phyloP scores from a whole-genome alignment of 2,797 vertebrate species.

The Siniperca undulata region DNA sequence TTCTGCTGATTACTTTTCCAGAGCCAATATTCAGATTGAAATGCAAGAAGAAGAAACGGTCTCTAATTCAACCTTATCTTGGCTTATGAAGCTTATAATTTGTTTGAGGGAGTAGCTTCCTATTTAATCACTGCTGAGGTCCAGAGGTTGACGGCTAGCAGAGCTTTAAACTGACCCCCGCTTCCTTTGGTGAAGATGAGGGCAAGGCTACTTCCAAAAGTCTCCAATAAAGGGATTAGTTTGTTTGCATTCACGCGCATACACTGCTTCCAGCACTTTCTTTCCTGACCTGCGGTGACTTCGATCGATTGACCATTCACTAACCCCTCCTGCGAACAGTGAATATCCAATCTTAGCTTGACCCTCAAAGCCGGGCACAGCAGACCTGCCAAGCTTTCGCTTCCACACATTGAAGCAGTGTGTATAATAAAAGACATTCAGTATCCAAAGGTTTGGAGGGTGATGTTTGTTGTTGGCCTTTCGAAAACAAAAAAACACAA shows the following conservation, averaged over 20 bases:
- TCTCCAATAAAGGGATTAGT: slow-evolving; percentile 24
- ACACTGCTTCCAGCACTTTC: slow-evolving; percentile 26
- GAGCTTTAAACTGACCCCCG: slow-evolving; percentile 36
- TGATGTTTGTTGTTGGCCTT: not conserved
- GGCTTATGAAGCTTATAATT: slow-evolving; percentile 61
- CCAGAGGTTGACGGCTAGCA: slow-evolving; percentile 44
- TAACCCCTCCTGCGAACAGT: not conserved
- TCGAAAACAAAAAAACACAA: not conserved
- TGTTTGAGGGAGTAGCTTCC: slow-evolving; percentile 39
- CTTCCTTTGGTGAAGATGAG: slow-evolving; percentile 29
- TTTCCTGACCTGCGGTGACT: slow-evolving; percentile 27
- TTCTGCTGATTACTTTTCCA: slow-evolving; percentile 48
- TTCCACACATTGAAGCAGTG: not conserved
- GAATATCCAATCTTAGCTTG: not conserved
- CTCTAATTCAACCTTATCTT: slow-evolving; percentile 50
- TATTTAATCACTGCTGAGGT: slow-evolving; percentile 47
- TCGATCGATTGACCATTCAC: not conserved
- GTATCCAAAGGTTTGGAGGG: not conserved
- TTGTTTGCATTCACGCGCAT: slow-evolving; percentile 28
- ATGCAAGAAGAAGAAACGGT: slow-evolving; percentile 24
- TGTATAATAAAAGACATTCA: not conserved
- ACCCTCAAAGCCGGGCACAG: not conserved
- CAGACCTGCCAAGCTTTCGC: not conserved
- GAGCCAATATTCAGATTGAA: slow-evolving; percentile 43
- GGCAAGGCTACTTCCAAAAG: slow-evolving; percentile 11